A percentile compares a stretch with the other conserved stretches of the same genome.
These are phyloP conservation scores for Lophura nycthemera DNA, from an alignment of 2,113 vertebrate genomes.

Conservation along the genomic window DNA sequence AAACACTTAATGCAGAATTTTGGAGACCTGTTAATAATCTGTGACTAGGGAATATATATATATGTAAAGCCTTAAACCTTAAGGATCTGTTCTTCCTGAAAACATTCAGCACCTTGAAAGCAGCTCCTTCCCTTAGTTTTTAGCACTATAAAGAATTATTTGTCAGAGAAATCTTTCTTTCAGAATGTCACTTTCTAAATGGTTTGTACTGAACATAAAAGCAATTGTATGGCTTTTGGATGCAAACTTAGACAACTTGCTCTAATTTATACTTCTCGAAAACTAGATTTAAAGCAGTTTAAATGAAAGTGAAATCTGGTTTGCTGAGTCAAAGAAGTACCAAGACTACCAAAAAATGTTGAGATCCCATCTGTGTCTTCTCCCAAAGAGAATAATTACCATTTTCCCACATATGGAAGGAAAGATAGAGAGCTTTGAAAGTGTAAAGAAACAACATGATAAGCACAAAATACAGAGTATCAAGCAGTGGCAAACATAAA, in stretches of 20 bases:
- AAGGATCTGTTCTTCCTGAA: background rate
- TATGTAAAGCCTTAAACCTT: rapidly evolving
- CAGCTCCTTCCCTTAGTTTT: background rate
- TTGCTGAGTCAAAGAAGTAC: constrained; percentile 38
- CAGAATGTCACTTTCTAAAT: background rate
- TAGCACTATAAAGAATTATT: background rate
- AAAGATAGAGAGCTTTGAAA: background rate
- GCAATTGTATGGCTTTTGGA: background rate
- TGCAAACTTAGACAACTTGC: background rate
- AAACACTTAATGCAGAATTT: background rate
- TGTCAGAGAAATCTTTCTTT: background rate
- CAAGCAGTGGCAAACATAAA: background rate
- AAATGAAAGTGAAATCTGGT: constrained; percentile 16
- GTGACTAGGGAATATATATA: background rate
- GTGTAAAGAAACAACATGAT: background rate
- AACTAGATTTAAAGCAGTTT: background rate
- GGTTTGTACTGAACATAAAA: background rate
- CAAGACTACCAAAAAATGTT: background rate
- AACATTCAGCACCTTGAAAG: background rate
- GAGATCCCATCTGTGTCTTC: constrained; percentile 41
- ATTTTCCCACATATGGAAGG: background rate
- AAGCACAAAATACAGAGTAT: background rate
- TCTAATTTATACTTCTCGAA: background rate
- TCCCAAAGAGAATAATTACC: constrained; percentile 38
- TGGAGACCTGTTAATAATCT: background rate